Evolutionary conservation across 2,888 invertebrate species (phyloP).

Genomic region (Trilocha varians): DNA sequence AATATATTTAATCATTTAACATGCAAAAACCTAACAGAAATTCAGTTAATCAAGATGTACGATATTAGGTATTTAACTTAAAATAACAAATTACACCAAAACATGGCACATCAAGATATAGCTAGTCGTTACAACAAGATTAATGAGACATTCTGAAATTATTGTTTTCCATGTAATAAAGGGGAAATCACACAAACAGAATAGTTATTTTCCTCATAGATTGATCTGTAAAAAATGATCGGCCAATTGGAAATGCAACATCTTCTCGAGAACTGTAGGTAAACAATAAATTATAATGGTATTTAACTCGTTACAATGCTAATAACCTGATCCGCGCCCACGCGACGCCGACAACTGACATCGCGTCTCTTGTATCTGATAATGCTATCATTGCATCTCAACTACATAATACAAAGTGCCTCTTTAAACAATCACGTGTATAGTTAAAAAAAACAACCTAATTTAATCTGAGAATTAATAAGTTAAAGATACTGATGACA

Average conservation of each 20-base stretch:
- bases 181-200: not conserved
- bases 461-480: too few species aligned
- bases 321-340: conserved; percentile 24
- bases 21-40: too few species aligned
- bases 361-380: not conserved
- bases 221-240: not conserved
- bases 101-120: too few species aligned
- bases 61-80: too few species aligned
- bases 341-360: conserved; percentile 12
- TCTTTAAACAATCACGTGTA: too few species aligned
- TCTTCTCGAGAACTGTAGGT: conserved; percentile 13
- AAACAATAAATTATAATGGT: conserved; percentile 24
- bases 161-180: not conserved
- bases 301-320: conserved; percentile 30
- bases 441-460: too few species aligned
- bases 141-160: not conserved
- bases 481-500: too few species aligned
- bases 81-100: too few species aligned
- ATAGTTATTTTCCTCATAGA: conserved; percentile 6
- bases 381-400: not conserved
- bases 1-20: too few species aligned
- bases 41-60: too few species aligned
- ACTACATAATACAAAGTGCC: not conserved
- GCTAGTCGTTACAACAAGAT: too few species aligned
- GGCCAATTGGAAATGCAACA: conserved; percentile 6